Evolutionary conservation across 92 coral and sea anemone genomes (phyloP), one percentile per base, ranked within the genome.

Genomic region (Phenganax marumi): DNA sequence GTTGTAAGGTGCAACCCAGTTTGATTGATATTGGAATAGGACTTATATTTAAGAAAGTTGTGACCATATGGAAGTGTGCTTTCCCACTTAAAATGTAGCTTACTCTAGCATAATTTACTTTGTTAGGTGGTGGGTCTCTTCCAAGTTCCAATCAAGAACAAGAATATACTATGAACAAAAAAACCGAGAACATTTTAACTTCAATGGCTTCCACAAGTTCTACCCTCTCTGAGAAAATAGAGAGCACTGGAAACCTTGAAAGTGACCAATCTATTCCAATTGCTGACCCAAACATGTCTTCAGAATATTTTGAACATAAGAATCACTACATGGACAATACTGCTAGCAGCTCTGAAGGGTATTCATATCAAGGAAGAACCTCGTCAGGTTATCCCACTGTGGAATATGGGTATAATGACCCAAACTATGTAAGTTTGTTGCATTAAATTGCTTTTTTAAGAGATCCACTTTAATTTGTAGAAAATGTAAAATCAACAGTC

Each of bases 361-460:
- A 66, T 66, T 66, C 72, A 9, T 21, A 62, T 17, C 68, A 62
- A 62, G 68, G 68, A 16, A 8, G 43, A 33, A 33, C 43, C 43
- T 33, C 43, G 43, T 33, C 68, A 8, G 24, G 68, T 66, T 10
- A 66, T 9, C 50, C 72, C 12, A 7, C 49, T 33, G 43, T 5
- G 9, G 49, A 66, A 66, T 66, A 66, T 21, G 68, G 68, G 7
- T 62, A 66, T 49, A 8, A 47, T 21, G 49, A 66, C 26, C 18
- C 48, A 33, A 66, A 66, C 16, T 66, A 66, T 66, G 72, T 66
- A 66, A 66, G 72, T 66, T 9, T 66, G 14, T 14, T 66, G 14
- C 1, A 16, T n/a, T 8, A 48, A 23, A 10, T 66, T 10, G 43
- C 25, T 14, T 66, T 66, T 66, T 58, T 58, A 14, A 14, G 8